Evolutionary conservation across 2,888 invertebrate genomes (phyloP).

Genomic region (Venustoraphidia nigricollis): DNA sequence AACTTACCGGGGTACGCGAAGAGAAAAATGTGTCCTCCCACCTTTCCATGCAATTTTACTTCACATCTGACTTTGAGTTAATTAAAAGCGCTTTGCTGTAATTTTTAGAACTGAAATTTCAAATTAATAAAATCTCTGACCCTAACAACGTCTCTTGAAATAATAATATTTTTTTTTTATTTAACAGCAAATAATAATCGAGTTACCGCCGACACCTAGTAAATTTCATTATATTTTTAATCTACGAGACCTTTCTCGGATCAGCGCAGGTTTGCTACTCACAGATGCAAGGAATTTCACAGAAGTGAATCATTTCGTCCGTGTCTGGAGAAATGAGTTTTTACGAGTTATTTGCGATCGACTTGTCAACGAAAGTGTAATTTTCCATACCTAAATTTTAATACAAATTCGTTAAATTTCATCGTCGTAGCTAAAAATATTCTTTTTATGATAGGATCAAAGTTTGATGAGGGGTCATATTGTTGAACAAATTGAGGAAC

Average conservation of each 20-base stretch:
- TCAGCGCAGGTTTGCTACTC: conserved; percentile 66
- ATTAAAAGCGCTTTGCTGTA: no score
- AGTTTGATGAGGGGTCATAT: conserved; percentile 43
- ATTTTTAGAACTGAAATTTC: no score
- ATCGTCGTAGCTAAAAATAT: conserved; percentile 1
- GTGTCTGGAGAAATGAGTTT: conserved; percentile 88
- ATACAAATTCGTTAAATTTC: neutral
- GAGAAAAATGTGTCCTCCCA: no score
- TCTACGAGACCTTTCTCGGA: conserved; percentile 74
- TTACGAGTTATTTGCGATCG: conserved; percentile 76
- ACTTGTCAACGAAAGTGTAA: conserved; percentile 24
- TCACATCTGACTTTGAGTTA: no score
- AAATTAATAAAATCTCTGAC: no score
- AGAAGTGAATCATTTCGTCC: conserved; percentile 50
- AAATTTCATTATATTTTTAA: conserved; percentile 94
- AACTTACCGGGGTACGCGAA: no score
- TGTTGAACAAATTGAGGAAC: conserved; percentile 39
- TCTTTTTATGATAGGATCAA: conserved; percentile 37
- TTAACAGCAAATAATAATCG: conserved; percentile 42
- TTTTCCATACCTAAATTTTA: neutral
- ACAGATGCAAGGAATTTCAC: conserved; percentile 57
- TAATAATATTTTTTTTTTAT: conserved; percentile 20
- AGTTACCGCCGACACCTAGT: conserved; percentile 79
- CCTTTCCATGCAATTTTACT: no score
- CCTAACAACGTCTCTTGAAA: no score